Evolutionary conservation across 2,888 invertebrate genomes (phyloP).

Genomic region (Watsonalla cultraria): DNA sequence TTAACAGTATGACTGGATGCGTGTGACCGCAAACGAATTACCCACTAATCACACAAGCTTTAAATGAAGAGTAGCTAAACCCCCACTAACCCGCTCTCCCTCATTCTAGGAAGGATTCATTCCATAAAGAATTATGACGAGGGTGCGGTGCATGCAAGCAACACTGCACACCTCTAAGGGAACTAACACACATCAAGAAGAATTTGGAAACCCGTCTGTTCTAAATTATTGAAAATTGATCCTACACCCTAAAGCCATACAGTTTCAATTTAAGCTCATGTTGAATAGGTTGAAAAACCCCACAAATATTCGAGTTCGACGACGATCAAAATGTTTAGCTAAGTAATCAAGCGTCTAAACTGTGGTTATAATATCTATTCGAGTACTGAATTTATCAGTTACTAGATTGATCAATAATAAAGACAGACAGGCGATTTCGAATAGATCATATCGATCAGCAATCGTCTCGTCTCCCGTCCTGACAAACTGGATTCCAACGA

Average conservation of each 20-base stretch:
- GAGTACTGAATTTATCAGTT: neutral
- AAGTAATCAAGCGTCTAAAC: neutral
- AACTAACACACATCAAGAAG: conserved; percentile 62
- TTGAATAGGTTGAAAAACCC: neutral
- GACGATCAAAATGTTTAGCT: neutral
- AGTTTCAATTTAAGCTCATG: neutral
- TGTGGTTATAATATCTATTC: neutral
- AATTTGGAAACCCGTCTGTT: conserved; percentile 32
- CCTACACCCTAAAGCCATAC: neutral
- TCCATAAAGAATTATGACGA: conserved; percentile 69
- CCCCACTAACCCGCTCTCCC: neutral
- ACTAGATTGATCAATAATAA: neutral
- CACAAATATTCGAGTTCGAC: neutral
- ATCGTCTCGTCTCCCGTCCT: neutral
- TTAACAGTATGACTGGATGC: conserved; percentile 62
- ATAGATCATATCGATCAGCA: neutral
- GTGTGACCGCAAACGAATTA: conserved; percentile 55
- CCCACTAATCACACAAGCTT: conserved; percentile 75
- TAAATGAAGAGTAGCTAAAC: conserved; percentile 26
- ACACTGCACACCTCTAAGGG: conserved; percentile 53
- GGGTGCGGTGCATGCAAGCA: conserved; percentile 52
- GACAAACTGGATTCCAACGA: neutral
- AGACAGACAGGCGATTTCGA: neutral
- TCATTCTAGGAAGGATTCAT: conserved; percentile 44
- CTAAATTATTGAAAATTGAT: neutral